These are phyloP conservation scores for Entomyzon cyanotis DNA, from an alignment of 2,113 vertebrate species.

Conservation along the genomic window DNA sequence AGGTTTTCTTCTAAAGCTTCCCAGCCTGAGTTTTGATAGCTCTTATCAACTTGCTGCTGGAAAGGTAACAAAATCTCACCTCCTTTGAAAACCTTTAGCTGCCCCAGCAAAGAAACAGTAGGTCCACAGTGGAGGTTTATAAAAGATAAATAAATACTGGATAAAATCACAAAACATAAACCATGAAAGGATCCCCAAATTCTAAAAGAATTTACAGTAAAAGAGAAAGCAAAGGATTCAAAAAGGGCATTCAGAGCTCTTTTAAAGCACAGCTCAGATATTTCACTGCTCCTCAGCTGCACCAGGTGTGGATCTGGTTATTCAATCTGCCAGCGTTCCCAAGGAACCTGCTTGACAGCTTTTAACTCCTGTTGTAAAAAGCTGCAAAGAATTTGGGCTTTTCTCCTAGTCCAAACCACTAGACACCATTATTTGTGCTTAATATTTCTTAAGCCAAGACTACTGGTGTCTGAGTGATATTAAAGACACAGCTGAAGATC, in stretches of 20 bases:
- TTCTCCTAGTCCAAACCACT: neutral
- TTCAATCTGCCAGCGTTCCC: neutral
- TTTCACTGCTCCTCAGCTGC: neutral
- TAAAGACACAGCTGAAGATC: neutral
- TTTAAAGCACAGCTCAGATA: neutral
- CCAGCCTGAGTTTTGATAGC: neutral
- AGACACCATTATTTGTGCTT: neutral
- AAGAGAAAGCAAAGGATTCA: neutral
- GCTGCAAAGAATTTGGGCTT: neutral
- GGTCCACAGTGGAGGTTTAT: neutral
- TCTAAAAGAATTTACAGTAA: neutral
- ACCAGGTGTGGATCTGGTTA: neutral
- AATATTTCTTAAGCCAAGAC: neutral
- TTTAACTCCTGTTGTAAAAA: neutral
- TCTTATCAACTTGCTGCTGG: neutral
- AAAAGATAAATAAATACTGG: neutral
- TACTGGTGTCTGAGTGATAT: neutral
- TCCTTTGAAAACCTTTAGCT: neutral
- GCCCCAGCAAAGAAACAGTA: neutral
- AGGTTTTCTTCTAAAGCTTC: neutral
- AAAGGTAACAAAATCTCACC: neutral
- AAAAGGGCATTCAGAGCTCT: neutral
- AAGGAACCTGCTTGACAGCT: neutral
- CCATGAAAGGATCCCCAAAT: neutral
- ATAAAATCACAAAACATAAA: neutral